Base-by-base conservation (phyloP, 2,888 invertebrate species). In the Campoletis raptor region DNA sequence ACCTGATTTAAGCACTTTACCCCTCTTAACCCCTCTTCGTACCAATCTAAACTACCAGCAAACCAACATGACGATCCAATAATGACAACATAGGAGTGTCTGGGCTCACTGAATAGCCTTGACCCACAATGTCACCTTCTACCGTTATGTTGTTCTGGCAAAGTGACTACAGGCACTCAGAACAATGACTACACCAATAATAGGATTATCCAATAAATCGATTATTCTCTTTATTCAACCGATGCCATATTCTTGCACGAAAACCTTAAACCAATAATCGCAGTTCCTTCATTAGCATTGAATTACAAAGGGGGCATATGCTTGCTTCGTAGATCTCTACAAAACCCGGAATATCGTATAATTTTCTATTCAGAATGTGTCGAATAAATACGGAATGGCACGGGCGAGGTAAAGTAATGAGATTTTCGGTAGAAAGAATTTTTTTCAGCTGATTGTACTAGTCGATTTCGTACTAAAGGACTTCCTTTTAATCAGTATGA, bases 141-240 rank as follows among this genome's bases (percentile, higher is more conserved):
- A 48, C 21, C 74, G 15, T 83, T 37, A 78, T 36, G 42, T 78
- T 70, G 40, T 30, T 42, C 66, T 52, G n/a, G 61, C 67, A 64
- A 57, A 79, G 30, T 37, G 57, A 61, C 66, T 77, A 77, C 72
- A 61, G 57, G 42, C 61, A 21, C 78, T 67, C 74, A 40, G 48
- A 48, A n/a, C 78, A 85, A 82, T 74, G 77, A 72, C 54, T 72
- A 66, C 72, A 54, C 54, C 45, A 57, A 30, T 67, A 76, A 36
- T 42, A 18, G 37, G 70, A 40, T 70, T 76, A 48, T 24, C 36
- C 48, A 18, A 61, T 48, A n/a, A 79, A 83, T 70, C 48, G 48
- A 36, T 21, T 36, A 64, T 70, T 83, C 74, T 37, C 76, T 69
- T 82, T 76, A 54, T 52, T 74, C 40, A 40, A 40, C 15, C 40